A percentile compares a stretch with the other conserved stretches of the same genome.
Conservation (phyloP, 1,140 invertebrate species). For the Lethrus apterus region DNA sequence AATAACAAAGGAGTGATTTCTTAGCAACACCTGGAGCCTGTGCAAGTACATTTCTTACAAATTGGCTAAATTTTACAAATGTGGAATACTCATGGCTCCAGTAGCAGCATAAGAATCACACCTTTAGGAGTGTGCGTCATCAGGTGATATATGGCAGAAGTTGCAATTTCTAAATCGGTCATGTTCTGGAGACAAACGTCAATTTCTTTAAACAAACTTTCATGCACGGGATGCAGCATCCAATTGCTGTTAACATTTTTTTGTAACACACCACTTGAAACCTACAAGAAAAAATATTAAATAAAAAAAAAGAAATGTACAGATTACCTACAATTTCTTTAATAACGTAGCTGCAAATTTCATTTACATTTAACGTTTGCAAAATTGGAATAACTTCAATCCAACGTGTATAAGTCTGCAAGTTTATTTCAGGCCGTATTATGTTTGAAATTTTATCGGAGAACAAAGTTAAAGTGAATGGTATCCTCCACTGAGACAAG, state of each 20-base stretch:
- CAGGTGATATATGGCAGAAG: slow-evolving; percentile 31
- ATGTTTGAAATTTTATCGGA: slow-evolving; percentile 34
- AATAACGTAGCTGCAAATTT: slow-evolving; percentile 34
- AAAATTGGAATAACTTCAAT: slow-evolving; percentile 24
- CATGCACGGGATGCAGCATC: slow-evolving; percentile 25
- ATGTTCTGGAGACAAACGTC: slow-evolving; percentile 31
- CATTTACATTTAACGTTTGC: slow-evolving; percentile 25
- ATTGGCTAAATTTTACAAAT: too few relatives aligned
- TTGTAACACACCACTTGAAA: slow-evolving; percentile 19
- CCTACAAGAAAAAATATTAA: slow-evolving; percentile 4
- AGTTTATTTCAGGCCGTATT: slow-evolving; percentile 33
- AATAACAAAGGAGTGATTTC: too few relatives aligned
- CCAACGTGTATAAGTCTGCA: slow-evolving; percentile 35
- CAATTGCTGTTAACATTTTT: slow-evolving; percentile 18
- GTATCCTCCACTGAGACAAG: slow-evolving; percentile 30
- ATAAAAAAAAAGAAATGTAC: background rate
- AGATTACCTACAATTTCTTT: slow-evolving; percentile 25
- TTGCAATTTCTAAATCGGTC: slow-evolving; percentile 27
- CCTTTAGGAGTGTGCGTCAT: slow-evolving; percentile 25
- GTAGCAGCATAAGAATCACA: slow-evolving; percentile 3
- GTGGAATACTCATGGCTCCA: background rate
- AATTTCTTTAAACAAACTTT: slow-evolving; percentile 27
- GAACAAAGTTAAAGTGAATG: slow-evolving; percentile 27
- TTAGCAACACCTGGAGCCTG: too few relatives aligned
- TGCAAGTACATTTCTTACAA: too few relatives aligned